phyloP scores from a whole-genome alignment of 2,888 invertebrate genomes.

The Caprella mutica region DNA sequence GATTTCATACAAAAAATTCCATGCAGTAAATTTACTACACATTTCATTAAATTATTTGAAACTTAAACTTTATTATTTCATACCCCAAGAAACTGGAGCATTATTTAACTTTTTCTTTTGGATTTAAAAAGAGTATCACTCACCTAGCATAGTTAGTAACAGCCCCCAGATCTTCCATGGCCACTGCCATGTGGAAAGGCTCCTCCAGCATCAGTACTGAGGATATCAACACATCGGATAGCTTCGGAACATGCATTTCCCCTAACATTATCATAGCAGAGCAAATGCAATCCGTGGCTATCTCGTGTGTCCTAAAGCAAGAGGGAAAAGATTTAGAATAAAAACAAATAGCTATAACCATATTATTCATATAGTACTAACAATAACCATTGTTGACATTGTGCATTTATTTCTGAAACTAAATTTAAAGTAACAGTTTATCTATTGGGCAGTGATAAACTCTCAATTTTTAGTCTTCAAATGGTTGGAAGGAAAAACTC shows the following conservation, averaged over 20 bases:
- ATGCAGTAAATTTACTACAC: too few species aligned
- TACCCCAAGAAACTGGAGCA: too few species aligned
- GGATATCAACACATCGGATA: constrained; percentile 69
- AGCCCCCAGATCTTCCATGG: constrained; percentile 85
- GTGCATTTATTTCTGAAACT: too few species aligned
- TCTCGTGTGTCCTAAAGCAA: constrained; percentile 58
- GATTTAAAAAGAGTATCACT: background rate
- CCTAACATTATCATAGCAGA: constrained; percentile 71
- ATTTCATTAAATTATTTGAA: too few species aligned
- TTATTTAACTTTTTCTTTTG: too few species aligned
- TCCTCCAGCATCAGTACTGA: constrained; percentile 68
- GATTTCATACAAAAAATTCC: too few species aligned
- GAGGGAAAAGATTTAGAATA: background rate
- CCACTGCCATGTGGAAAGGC: constrained; percentile 80
- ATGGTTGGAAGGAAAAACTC: too few species aligned
- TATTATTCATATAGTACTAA: background rate
- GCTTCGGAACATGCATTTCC: constrained; percentile 50
- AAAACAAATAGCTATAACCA: background rate
- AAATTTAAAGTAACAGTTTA: too few species aligned
- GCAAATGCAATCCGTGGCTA: constrained; percentile 82
- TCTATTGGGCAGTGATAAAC: too few species aligned
- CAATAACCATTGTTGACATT: background rate
- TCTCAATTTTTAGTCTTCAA: too few species aligned
- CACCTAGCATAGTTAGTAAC: constrained; percentile 39
- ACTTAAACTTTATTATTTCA: too few species aligned